phyloP scores from a whole-genome alignment of 1,140 invertebrate genomes.

The Drosophila tropicalis region DNA sequence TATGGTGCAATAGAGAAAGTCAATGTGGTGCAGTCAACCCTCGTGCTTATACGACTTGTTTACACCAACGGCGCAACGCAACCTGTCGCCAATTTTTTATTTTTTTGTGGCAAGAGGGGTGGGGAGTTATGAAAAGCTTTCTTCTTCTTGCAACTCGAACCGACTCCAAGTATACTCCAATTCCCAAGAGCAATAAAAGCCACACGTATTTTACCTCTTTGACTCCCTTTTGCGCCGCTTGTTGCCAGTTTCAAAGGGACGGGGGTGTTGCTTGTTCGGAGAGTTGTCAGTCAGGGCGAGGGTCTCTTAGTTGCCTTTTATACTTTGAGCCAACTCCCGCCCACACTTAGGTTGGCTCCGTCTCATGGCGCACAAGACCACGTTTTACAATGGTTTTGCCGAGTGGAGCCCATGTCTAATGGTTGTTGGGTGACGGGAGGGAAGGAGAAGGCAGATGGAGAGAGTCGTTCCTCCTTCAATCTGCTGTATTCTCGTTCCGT shows the following conservation, averaged over 20 bases:
- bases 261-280: no score
- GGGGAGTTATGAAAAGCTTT: neutral
- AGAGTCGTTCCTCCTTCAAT: neutral
- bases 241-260: neutral
- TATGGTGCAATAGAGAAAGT: no score
- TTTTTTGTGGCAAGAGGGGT: neutral
- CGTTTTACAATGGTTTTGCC: slow-evolving; percentile 43
- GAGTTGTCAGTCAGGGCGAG: neutral
- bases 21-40: slow-evolving; percentile 28
- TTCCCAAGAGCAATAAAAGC: slow-evolving; percentile 63
- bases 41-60: slow-evolving; percentile 30
- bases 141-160: slow-evolving; percentile 1
- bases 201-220: slow-evolving; percentile 67
- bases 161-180: neutral
- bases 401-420: slow-evolving; percentile 1
- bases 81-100: slow-evolving; percentile 66
- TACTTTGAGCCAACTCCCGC: slow-evolving; percentile 26
- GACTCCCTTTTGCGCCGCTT: neutral
- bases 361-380: slow-evolving; percentile 20
- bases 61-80: slow-evolving; percentile 3
- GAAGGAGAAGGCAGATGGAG: no score
- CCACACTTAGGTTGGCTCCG: neutral
- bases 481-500: slow-evolving; percentile 15
- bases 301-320: slow-evolving; percentile 45
- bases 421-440: neutral